Evolutionary conservation across 2,888 invertebrate genomes (phyloP).

Genomic region (Coenonympha glycerion): DNA sequence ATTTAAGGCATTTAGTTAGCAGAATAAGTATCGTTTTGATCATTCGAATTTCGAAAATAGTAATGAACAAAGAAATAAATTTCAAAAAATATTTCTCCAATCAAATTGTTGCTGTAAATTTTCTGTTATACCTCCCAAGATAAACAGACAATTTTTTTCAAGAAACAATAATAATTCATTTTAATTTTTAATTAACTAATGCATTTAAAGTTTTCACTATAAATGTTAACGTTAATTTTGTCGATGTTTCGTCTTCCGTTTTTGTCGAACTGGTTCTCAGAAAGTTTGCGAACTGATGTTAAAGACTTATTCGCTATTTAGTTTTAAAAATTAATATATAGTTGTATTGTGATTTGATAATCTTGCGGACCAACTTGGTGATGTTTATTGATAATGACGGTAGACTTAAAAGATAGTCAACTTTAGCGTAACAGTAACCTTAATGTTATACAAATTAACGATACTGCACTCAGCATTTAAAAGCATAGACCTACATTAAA

Average conservation of each 20-base stretch:
- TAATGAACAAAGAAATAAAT: too few species aligned
- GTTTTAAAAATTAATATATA: background rate
- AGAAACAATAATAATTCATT: too few species aligned
- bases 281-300: background rate
- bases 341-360: constrained; percentile 17
- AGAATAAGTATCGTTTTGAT: too few species aligned
- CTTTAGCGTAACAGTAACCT: background rate
- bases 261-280: background rate
- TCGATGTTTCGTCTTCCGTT: constrained; percentile 9
- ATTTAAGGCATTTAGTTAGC: too few species aligned
- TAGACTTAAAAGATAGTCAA: background rate
- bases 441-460: constrained; percentile 3
- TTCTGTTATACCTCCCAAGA: too few species aligned
- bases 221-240: constrained; percentile 17
- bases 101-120: too few species aligned
- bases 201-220: too few species aligned
- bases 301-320: constrained; percentile 8
- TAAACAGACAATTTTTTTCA: too few species aligned
- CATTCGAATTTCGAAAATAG: too few species aligned
- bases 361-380: constrained; percentile 23
- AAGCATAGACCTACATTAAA: background rate
- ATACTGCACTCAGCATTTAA: constrained; percentile 18
- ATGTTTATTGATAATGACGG: constrained; percentile 9
- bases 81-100: too few species aligned
- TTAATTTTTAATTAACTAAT: too few species aligned